Conservation (phyloP, 2,797 vertebrate species). For the Dallia pectoralis region DNA sequence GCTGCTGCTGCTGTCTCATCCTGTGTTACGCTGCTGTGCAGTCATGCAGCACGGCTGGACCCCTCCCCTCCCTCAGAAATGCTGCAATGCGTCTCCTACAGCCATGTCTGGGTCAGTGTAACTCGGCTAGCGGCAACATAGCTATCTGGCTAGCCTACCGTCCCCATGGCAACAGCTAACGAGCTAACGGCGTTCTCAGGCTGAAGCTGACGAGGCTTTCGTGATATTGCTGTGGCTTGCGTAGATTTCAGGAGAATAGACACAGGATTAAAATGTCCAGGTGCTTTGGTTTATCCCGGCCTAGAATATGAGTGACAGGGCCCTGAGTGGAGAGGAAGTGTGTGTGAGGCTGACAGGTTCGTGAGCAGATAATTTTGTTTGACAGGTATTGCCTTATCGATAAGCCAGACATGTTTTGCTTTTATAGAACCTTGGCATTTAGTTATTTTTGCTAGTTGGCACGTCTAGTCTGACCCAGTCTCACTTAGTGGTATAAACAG, state of each 20-base stretch:
- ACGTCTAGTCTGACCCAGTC: constrained; percentile 8
- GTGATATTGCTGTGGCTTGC: constrained; percentile 52
- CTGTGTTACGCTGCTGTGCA: constrained; percentile 45
- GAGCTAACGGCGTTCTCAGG: constrained; percentile 55
- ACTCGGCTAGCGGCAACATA: constrained; percentile 59
- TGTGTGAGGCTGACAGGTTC: not conserved
- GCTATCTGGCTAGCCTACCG: constrained; percentile 37
- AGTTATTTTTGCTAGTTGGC: constrained; percentile 7
- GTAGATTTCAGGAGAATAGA: constrained; percentile 35
- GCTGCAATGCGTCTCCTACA: constrained; percentile 83
- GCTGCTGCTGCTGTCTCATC: constrained; percentile 41
- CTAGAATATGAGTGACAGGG: constrained; percentile 11
- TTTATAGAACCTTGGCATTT: constrained; percentile 1
- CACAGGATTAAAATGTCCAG: constrained; percentile 25
- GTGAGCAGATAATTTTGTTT: constrained; percentile 9
- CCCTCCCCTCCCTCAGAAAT: constrained; percentile 72
- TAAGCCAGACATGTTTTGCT: constrained; percentile 6
- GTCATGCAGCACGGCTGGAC: constrained; percentile 48
- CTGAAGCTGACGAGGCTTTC: constrained; percentile 38
- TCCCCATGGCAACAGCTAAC: constrained; percentile 77
- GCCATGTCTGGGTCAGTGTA: constrained; percentile 79
- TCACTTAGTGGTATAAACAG: constrained; percentile 5
- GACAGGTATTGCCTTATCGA: not conserved
- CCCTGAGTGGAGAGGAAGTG: not conserved
- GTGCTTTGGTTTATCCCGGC: constrained; percentile 5